Conservation (phyloP, 37 sponge, comb jelly and placozoan genomes). For the Spongia lamella region DNA sequence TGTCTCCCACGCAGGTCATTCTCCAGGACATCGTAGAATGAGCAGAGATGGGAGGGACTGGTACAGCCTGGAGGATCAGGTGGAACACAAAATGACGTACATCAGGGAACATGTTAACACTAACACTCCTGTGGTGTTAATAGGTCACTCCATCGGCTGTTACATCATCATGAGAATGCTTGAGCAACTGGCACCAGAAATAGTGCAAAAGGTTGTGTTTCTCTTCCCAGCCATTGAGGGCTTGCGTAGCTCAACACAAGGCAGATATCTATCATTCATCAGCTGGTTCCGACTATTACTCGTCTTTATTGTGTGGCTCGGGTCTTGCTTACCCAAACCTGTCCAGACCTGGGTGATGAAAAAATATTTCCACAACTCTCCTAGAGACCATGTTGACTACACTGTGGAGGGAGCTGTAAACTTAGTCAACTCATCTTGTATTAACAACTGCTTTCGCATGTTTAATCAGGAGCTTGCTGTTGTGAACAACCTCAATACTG, state of each 20-base stretch:
- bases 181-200: slow-evolving; percentile 14
- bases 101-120: slow-evolving; percentile 15
- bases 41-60: slow-evolving; percentile 23
- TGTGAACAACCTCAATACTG: slow-evolving; percentile 31
- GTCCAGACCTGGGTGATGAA: slow-evolving; percentile 1
- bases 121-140: slow-evolving; percentile 37
- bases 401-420: slow-evolving; percentile 27
- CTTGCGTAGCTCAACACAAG: slow-evolving; percentile 55
- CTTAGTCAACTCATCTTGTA: slow-evolving; percentile 26
- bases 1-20: slow-evolving; percentile 82
- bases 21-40: slow-evolving; percentile 44
- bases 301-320: slow-evolving; percentile 14
- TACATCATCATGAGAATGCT: slow-evolving; percentile 73
- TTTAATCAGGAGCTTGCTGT: slow-evolving; percentile 62
- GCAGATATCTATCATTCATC: slow-evolving; percentile 36
- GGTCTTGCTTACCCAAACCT: neutral
- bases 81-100: slow-evolving; percentile 80
- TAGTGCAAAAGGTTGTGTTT: slow-evolving; percentile 47
- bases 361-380: slow-evolving; percentile 25
- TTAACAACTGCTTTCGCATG: slow-evolving; percentile 60
- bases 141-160: slow-evolving; percentile 88
- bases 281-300: slow-evolving; percentile 24
- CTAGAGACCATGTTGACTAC: slow-evolving; percentile 22
- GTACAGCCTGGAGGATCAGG: slow-evolving; percentile 70
- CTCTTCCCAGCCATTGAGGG: slow-evolving; percentile 80